Evolutionary conservation across 2,113 vertebrate species (phyloP).

Genomic region (Myrmecophaga tridactyla): DNA sequence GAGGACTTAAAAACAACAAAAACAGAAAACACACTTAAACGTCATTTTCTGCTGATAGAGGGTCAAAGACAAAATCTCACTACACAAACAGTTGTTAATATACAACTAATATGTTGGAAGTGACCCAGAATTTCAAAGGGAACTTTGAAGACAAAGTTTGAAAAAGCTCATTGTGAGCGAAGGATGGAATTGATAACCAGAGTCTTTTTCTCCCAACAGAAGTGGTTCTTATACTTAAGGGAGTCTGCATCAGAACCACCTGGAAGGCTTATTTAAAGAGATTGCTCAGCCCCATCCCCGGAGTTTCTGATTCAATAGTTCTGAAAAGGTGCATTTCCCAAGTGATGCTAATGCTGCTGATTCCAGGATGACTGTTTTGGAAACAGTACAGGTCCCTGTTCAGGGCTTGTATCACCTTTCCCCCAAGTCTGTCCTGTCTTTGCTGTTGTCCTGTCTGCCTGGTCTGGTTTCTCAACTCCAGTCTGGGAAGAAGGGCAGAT

Average conservation of each 20-base stretch:
- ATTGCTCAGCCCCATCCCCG: rapidly evolving
- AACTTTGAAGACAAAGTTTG: not conserved
- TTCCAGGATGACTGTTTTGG: too few relatives aligned
- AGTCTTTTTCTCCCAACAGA: not conserved
- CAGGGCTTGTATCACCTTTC: not conserved
- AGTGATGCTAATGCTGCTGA: not conserved
- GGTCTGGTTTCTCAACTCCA: not conserved
- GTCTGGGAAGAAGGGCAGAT: too few relatives aligned
- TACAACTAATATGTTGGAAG: too few relatives aligned
- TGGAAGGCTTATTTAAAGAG: too few relatives aligned
- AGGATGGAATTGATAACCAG: not conserved
- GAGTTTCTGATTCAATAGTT: not conserved
- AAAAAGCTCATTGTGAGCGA: not conserved
- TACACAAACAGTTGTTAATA: not conserved
- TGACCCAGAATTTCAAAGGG: not conserved
- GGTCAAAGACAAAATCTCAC: not conserved
- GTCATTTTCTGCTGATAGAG: not conserved
- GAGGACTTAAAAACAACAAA: not conserved
- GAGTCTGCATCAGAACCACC: not conserved
- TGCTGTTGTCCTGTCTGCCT: rapidly evolving
- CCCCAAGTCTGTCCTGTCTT: not conserved
- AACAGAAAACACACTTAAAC: not conserved
- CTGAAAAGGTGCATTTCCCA: not conserved
- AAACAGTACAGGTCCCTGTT: not conserved
- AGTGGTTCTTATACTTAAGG: not conserved